Conservation (phyloP, 2,113 vertebrate species). For the Craseonycteris thonglongyai region DNA sequence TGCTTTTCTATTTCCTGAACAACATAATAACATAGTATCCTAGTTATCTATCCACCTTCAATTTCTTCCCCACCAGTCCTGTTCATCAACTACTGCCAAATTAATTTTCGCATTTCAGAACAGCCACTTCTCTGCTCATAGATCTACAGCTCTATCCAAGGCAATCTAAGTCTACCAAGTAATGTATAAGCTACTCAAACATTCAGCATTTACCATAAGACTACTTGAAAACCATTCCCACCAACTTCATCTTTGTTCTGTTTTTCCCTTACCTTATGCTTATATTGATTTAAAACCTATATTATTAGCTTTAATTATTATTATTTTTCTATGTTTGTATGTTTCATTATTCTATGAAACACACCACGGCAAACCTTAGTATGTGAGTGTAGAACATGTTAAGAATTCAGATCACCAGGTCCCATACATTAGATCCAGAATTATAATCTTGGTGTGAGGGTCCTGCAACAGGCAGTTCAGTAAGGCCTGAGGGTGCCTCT, state of each 20-base stretch:
- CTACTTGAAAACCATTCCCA: background rate
- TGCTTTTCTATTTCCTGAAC: background rate
- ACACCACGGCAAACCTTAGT: background rate
- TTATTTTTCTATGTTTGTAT: too few species aligned
- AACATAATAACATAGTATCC: background rate
- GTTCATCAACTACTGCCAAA: background rate
- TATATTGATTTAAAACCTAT: background rate
- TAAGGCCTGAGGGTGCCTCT: background rate
- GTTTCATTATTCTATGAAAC: background rate
- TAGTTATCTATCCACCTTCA: background rate
- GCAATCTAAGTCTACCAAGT: background rate
- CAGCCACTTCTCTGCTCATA: background rate
- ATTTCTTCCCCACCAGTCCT: background rate
- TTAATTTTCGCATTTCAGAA: background rate
- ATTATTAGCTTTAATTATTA: background rate
- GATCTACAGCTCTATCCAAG: background rate
- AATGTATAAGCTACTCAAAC: background rate
- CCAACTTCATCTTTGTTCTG: background rate
- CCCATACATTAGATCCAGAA: background rate
- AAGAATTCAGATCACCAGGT: background rate
- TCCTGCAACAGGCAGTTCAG: background rate
- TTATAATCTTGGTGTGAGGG: background rate
- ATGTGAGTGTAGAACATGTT: background rate
- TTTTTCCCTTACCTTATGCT: background rate
- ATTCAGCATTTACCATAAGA: background rate